These are phyloP conservation scores for Rhinolophus sinicus DNA, from an alignment of 2,113 vertebrate genomes.

Conservation along the genomic window DNA sequence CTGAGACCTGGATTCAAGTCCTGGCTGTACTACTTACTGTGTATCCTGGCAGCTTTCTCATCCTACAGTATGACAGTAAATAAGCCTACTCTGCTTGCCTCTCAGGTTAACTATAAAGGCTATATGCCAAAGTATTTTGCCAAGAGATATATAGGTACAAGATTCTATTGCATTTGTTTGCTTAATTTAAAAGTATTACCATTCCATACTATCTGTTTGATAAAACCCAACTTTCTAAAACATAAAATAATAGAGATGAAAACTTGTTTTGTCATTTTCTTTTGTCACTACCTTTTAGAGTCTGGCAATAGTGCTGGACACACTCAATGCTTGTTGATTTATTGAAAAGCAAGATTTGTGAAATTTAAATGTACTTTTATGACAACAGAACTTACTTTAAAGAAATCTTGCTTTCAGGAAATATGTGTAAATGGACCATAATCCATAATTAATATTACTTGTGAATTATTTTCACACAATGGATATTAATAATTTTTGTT, in stretches of 20 bases:
- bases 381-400: not conserved
- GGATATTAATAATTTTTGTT: not conserved
- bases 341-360: not conserved
- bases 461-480: not conserved
- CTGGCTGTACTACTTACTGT: not conserved
- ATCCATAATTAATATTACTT: not conserved
- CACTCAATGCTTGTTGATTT: not conserved
- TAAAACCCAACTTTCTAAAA: slow-evolving; percentile 37
- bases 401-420: not conserved
- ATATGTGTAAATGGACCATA: not conserved
- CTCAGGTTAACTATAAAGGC: not conserved
- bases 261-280: slow-evolving; percentile 35
- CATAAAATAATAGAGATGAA: not conserved
- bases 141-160: not conserved
- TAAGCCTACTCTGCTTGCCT: not conserved
- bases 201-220: slow-evolving; percentile 29
- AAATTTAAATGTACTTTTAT: not conserved
- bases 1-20: not conserved
- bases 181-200: not conserved
- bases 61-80: not conserved
- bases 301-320: not conserved
- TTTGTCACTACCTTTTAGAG: not conserved
- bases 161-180: slow-evolving; percentile 17
- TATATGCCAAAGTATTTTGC: not conserved
- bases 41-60: not conserved